Base-by-base conservation (phyloP, 2,113 vertebrate genomes). In the Etheostoma cragini region DNA sequence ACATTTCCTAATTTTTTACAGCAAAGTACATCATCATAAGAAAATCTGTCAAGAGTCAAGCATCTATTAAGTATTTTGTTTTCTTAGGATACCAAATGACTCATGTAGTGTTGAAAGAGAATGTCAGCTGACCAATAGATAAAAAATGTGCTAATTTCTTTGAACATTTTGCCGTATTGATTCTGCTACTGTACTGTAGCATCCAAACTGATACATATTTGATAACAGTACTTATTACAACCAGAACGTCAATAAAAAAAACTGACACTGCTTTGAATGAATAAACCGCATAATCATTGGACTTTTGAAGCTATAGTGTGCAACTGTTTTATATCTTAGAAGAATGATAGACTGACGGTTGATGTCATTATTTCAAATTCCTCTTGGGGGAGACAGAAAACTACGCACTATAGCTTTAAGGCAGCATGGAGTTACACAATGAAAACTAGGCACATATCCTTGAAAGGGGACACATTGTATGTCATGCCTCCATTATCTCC, bases 401-500 rank as follows among this genome's bases (percentile, higher is more conserved):
- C 38, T 42, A 42, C 1, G 8, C 38, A 42, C 38, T 11, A 42
- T 42, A 42, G 10, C 10, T 42, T 42, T 57, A 64, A 58, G 38
- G 53, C 21, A 3, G 47, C 30, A 68, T n/a, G 6, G 42, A 71
- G 52, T 72, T 53, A 53, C 21, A 17, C 3, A 69, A 30, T 33
- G 30, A 70, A 80, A 74, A 62, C 11, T 58, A 13, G 21, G 21
- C 5, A 50, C 57, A 57, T 60, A 78, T 60, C n/a, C 47, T 21
- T 64, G 17, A 76, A 45, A 54, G 47, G 21, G 47, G 53, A 75
- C 61, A 49, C 22, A 19, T 61, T 24, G 6, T n/a, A 71, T 54
- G 69, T 84, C 62, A 72, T 50, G 78, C 26, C 58, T 81, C 58
- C 52, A 77, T 70, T 62, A 84, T 75, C 42, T 42, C 12, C 49